Percentiles rank a stretch among this genome's conserved stretches.
Evolutionary conservation across 2,113 vertebrate genomes (phyloP).

Genomic region (Oxyura jamaicensis): DNA sequence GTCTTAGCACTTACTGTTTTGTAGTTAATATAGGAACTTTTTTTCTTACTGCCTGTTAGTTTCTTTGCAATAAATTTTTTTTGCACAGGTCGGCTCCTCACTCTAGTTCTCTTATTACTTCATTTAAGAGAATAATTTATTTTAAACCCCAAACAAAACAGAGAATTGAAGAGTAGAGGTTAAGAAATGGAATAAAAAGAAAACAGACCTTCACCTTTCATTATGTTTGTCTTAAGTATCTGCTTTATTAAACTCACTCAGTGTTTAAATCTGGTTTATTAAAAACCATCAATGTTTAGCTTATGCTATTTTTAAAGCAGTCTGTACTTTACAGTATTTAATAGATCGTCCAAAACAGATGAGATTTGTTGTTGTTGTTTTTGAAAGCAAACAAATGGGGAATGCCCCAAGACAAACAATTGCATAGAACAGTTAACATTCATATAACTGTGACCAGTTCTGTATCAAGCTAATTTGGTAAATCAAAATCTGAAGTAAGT

Average conservation of each 20-base stretch:
- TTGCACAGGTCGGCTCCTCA: slow-evolving; percentile 13
- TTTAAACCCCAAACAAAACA: slow-evolving; percentile 66
- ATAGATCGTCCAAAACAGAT: neutral
- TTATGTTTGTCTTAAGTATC: slow-evolving; percentile 50
- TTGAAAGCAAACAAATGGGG: slow-evolving; percentile 3
- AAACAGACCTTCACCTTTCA: slow-evolving; percentile 66
- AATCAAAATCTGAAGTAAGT: neutral
- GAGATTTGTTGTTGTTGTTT: neutral
- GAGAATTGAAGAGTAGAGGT: slow-evolving; percentile 25
- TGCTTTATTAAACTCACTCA: slow-evolving; percentile 40
- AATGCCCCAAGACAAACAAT: neutral
- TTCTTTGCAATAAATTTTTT: slow-evolving; percentile 54
- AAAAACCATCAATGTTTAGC: slow-evolving; percentile 53
- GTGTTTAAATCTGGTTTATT: slow-evolving; percentile 65
- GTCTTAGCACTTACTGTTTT: slow-evolving; percentile 71
- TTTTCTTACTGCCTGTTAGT: neutral
- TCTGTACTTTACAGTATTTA: neutral
- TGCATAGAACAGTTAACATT: neutral
- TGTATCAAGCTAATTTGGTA: neutral
- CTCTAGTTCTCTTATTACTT: slow-evolving; percentile 62
- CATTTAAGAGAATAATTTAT: slow-evolving; percentile 64
- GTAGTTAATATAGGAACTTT: slow-evolving; percentile 50
- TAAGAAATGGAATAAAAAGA: slow-evolving; percentile 67
- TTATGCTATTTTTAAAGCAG: slow-evolving; percentile 50
- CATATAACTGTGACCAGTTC: neutral